Evolutionary conservation across 2,113 vertebrate genomes (phyloP).

Genomic region (Tangachromis dhanisi): DNA sequence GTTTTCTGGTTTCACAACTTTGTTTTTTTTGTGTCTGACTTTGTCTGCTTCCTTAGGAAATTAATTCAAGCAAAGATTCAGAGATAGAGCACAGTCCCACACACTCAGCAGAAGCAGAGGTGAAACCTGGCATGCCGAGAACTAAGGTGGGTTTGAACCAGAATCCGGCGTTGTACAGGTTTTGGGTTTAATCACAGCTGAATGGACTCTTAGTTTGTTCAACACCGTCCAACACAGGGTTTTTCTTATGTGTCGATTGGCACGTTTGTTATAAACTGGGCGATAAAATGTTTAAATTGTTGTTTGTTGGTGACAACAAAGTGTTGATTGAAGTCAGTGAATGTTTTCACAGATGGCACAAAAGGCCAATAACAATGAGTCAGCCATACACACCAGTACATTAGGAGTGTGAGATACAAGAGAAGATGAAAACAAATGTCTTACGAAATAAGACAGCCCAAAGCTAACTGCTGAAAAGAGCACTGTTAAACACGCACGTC

Average conservation of each 20-base stretch:
- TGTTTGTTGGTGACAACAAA: neutral
- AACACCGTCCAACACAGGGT: accelerated
- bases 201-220: neutral
- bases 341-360: neutral
- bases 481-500: neutral
- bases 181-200: neutral
- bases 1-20: neutral
- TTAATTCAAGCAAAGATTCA: neutral
- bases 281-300: neutral
- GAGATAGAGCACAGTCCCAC: neutral
- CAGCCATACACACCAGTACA: neutral
- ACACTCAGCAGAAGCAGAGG: neutral
- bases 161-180: neutral
- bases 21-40: neutral
- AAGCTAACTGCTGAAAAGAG: neutral
- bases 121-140: neutral
- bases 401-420: neutral
- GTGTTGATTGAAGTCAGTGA: neutral
- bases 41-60: conserved; percentile 23
- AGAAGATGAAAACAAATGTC: neutral
- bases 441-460: neutral
- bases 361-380: neutral
- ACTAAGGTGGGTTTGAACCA: conserved; percentile 44
- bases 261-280: neutral
- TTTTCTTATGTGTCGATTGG: neutral